Percentiles rank a stretch among this genome's conserved stretches.
These are phyloP conservation scores for Peromyscus eremicus DNA, from an alignment of 2,797 vertebrate genomes.

Conservation along the genomic window DNA sequence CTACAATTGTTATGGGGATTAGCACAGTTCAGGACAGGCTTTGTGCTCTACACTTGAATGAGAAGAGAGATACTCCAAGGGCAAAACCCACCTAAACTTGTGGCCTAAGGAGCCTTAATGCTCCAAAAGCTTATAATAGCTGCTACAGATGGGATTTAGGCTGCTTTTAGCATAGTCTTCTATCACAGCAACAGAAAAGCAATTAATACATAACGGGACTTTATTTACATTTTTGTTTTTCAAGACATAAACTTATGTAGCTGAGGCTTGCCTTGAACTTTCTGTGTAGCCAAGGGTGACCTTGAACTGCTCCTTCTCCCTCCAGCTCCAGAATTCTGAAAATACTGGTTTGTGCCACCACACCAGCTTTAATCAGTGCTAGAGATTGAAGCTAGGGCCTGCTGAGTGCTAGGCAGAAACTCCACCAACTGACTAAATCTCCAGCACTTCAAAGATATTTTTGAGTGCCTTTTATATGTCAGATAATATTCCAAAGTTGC, in stretches of 20 bases:
- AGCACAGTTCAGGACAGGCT: neutral
- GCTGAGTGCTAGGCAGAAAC: neutral
- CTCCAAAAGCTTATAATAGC: neutral
- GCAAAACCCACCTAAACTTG: neutral
- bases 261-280: neutral
- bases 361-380: neutral
- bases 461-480: neutral
- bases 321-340: neutral
- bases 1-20: neutral
- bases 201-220: neutral
- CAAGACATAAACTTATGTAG: neutral
- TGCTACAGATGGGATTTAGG: neutral
- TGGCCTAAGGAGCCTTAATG: neutral
- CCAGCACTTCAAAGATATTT: neutral
- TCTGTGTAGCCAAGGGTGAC: neutral
- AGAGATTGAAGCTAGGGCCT: neutral
- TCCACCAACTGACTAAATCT: neutral
- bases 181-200: neutral
- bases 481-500: neutral
- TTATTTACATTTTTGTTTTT: neutral
- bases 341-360: neutral
- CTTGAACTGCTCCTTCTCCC: neutral
- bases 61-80: neutral
- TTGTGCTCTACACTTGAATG: neutral
- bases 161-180: neutral